These are phyloP conservation scores for Augochlora pura DNA, from an alignment of 1,140 invertebrate species.

Conservation along the genomic window DNA sequence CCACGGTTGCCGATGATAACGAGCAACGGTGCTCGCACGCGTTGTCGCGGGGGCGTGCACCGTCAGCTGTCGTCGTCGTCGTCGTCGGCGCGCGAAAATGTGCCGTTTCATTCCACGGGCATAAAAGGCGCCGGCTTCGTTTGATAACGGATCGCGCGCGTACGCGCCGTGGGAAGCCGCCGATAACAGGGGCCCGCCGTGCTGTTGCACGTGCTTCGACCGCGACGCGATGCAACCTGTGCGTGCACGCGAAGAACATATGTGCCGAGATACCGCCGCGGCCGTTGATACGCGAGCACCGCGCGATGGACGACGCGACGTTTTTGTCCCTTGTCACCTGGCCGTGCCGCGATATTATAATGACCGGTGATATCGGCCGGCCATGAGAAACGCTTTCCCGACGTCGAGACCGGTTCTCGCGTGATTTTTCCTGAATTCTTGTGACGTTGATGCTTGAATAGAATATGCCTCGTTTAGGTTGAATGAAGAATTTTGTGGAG, in stretches of 20 bases:
- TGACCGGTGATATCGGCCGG: not conserved
- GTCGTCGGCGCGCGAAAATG: slow-evolving; percentile 29
- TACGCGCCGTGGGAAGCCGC: slow-evolving; percentile 43
- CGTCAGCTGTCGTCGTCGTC: slow-evolving; percentile 17
- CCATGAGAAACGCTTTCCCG: not conserved
- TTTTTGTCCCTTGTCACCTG: slow-evolving; percentile 5
- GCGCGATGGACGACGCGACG: not conserved
- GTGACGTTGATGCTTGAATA: too few relatives aligned
- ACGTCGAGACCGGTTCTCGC: not conserved
- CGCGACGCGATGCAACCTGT: slow-evolving; percentile 32
- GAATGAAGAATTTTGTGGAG: too few relatives aligned
- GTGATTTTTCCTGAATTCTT: not conserved
- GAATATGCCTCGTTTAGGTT: too few relatives aligned
- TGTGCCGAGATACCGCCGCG: slow-evolving; percentile 1
- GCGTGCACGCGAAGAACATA: slow-evolving; percentile 11
- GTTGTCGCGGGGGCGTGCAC: not conserved
- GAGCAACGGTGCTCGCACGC: not conserved
- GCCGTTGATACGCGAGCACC: not conserved
- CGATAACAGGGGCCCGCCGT: slow-evolving; percentile 48
- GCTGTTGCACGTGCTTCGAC: slow-evolving; percentile 36
- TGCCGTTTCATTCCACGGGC: slow-evolving; percentile 35
- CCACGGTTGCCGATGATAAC: not conserved
- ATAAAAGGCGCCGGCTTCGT: slow-evolving; percentile 41
- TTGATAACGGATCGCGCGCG: slow-evolving; percentile 49
- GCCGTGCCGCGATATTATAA: slow-evolving; percentile 4